These are phyloP conservation scores for Graptemys geographica DNA, from an alignment of 2,797 vertebrate genomes.

Conservation along the genomic window DNA sequence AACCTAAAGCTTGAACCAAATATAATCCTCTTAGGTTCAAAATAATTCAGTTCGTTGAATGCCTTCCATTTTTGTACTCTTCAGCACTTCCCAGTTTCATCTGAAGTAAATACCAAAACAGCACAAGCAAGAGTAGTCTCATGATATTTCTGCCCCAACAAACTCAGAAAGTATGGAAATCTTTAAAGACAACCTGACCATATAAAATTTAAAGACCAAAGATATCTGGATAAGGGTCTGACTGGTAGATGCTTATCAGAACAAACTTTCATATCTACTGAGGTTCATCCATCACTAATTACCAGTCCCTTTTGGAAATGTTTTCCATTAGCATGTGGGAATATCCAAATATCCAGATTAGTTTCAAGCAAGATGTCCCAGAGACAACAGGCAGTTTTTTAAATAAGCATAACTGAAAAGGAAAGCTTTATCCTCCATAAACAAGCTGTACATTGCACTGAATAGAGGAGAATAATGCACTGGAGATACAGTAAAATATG, in stretches of 20 bases:
- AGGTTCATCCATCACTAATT: background rate
- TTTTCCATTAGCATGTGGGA: background rate
- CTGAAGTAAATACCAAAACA: background rate
- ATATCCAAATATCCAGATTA: background rate
- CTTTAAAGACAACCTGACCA: background rate
- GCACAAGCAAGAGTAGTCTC: background rate
- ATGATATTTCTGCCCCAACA: background rate
- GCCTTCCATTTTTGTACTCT: accelerated
- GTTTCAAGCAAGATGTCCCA: background rate
- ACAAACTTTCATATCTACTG: background rate
- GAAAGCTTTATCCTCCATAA: background rate
- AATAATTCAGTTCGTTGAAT: background rate
- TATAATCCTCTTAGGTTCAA: background rate
- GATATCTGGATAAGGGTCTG: background rate
- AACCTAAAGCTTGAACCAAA: background rate
- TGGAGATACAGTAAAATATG: background rate
- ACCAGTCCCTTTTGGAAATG: background rate
- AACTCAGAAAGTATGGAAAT: background rate
- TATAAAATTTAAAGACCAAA: background rate
- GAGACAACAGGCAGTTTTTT: background rate
- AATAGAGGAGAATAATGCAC: background rate
- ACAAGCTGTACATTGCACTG: background rate
- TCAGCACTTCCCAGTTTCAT: background rate
- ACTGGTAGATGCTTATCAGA: background rate
- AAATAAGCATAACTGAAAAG: background rate